These are phyloP conservation scores for Tinea semifulvella DNA, from an alignment of 2,888 invertebrate genomes.

Conservation along the genomic window DNA sequence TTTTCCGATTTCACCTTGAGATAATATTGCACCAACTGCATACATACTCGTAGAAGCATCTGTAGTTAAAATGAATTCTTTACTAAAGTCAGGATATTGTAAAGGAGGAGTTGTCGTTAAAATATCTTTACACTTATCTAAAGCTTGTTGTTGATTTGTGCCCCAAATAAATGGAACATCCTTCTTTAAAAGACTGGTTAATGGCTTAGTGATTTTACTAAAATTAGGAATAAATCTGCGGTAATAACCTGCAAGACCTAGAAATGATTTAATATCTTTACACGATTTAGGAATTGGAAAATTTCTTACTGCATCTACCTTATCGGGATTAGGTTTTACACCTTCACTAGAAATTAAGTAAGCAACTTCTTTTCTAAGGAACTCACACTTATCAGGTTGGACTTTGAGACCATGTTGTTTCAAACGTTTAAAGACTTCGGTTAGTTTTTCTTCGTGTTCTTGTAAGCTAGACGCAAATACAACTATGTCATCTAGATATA, in stretches of 20 bases:
- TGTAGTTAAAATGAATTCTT: conserved; percentile 26
- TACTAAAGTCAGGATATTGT: no score
- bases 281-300: conserved; percentile 26
- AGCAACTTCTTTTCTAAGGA: conserved; percentile 34
- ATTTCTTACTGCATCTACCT: conserved; percentile 23
- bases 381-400: conserved; percentile 13
- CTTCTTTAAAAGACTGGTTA: no score
- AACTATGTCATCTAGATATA: conserved; percentile 12
- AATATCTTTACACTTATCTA: conserved; percentile 22
- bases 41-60: conserved; percentile 25
- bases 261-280: conserved; percentile 28
- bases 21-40: conserved; percentile 20
- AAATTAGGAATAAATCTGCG: conserved; percentile 26
- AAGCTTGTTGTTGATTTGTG: conserved; percentile 22
- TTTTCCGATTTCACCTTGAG: conserved; percentile 21
- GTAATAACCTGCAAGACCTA: conserved; percentile 28
- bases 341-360: conserved; percentile 32
- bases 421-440: neutral
- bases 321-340: conserved; percentile 31
- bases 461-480: conserved; percentile 24
- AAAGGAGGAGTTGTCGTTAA: conserved; percentile 22
- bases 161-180: conserved; percentile 21
- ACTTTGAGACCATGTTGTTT: conserved; percentile 7
- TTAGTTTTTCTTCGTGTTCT: conserved; percentile 28
- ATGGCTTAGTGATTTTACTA: conserved; percentile 26